A percentile compares a stretch with the other conserved stretches of the same genome.
phyloP scores from a whole-genome alignment of 2,797 vertebrate genomes.

The Ibycter americanus region DNA sequence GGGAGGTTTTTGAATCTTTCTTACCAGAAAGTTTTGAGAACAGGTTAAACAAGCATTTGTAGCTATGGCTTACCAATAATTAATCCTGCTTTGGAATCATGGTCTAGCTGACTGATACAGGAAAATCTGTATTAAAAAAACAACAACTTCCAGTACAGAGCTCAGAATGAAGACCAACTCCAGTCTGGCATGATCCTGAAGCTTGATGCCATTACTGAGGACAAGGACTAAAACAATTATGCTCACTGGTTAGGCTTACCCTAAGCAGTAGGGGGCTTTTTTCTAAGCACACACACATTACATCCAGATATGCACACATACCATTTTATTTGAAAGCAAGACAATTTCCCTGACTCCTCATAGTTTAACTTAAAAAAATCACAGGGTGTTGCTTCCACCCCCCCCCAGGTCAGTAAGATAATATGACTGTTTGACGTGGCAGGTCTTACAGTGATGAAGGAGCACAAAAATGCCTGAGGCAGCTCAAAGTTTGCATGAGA shows the following conservation, averaged over 20 bases:
- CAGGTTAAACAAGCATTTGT: background rate
- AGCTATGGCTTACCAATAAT: background rate
- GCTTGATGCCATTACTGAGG: background rate
- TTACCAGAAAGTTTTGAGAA: background rate
- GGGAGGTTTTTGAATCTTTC: background rate
- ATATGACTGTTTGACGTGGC: background rate
- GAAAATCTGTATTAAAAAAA: background rate
- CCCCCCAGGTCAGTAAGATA: background rate
- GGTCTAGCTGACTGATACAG: background rate
- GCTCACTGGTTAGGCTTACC: background rate
- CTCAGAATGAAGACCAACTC: background rate
- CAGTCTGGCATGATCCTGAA: background rate
- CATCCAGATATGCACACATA: background rate
- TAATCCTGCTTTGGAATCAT: background rate
- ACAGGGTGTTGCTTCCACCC: background rate
- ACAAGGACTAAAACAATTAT: background rate
- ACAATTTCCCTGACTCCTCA: background rate
- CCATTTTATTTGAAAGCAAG: background rate
- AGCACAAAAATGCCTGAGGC: background rate
- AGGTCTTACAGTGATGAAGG: background rate
- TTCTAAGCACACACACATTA: background rate
- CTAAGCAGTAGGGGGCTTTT: background rate
- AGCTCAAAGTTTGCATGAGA: background rate
- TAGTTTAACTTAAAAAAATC: background rate
- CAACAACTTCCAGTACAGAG: background rate